Evolutionary conservation across 1,140 invertebrate species (phyloP), one percentile per base, ranked within the genome.

Genomic region (Physella acuta): DNA sequence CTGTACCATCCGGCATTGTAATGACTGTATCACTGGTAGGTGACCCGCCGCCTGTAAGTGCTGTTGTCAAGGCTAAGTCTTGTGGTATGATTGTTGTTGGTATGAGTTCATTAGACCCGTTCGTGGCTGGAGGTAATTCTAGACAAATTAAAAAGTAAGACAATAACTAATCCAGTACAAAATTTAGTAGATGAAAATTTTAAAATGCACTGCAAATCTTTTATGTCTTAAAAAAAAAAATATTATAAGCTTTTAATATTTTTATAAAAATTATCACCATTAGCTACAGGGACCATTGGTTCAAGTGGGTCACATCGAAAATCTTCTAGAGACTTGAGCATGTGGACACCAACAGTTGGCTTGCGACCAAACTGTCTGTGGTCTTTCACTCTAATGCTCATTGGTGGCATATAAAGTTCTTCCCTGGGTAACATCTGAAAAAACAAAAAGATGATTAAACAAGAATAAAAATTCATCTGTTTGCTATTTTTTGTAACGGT

Each of bases 341-440:
- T 78, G 67, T 84, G 78, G 5, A 84, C 79, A 20, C 86, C 87
- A 26, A 87, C 86, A 4, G 84, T 81, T 44, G 87, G 87, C 67
- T 84, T 85, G 14, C 86, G 81, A 3, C 87, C 87, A 80, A 87
- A 87, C 71, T 83, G 79, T 34, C 87, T 75, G 74, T 87, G 85
- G 75, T 87, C 87, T 52, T 82, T 61, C 8, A 88, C 82, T 28
- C 83, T 75, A 56, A 88, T 82, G 69, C 86, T 87, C 65, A 88
- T 76, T 1, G 87, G 87, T 4, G 87, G 87, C 79, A 86, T 85
- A 77, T 87, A 87, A 37, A 87, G 70, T 58, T 86, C 85, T 71
- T 87, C 86, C 70, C 82, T 83, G 0, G 87, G 87, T 70, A 88
- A 72, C 83, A 87, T 86, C 86, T 87, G n/a, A n/a, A n/a, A n/a